phyloP scores from a whole-genome alignment of 2,888 invertebrate genomes.

The Margaritifera margaritifera region DNA sequence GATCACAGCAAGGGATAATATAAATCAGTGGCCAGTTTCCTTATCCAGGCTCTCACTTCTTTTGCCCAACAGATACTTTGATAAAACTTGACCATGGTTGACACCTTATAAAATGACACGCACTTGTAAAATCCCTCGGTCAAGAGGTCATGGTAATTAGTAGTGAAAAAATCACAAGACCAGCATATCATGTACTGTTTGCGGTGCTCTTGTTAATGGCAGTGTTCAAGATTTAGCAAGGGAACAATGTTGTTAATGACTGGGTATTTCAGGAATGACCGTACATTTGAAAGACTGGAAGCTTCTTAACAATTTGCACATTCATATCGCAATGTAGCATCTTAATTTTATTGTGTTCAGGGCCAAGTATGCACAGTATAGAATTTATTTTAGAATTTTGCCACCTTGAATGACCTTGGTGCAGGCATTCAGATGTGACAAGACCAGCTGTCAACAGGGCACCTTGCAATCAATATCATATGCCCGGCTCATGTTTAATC shows the following conservation, averaged over 20 bases:
- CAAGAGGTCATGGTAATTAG: not conserved
- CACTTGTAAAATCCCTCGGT: not conserved
- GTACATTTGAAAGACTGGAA: not conserved
- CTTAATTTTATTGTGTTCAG: slow-evolving; percentile 7
- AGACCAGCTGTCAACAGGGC: too few species aligned
- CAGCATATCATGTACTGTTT: too few species aligned
- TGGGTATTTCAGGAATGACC: not conserved
- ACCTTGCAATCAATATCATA: too few species aligned
- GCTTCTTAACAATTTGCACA: slow-evolving; percentile 1
- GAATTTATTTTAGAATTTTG: too few species aligned
- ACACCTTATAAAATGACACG: not conserved
- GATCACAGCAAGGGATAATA: too few species aligned
- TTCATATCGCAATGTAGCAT: slow-evolving; percentile 5
- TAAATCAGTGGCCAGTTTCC: too few species aligned
- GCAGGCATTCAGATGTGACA: too few species aligned
- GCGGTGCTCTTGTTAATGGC: not conserved
- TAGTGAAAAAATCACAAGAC: too few species aligned
- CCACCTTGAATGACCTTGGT: too few species aligned
- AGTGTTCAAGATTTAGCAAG: not conserved
- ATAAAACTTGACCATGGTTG: not conserved
- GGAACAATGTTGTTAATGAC: not conserved
- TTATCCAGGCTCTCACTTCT: too few species aligned
- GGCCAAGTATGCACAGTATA: not conserved
- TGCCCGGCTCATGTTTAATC: too few species aligned
- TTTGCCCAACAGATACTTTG: too few species aligned